These are phyloP conservation scores for Cettia cetti DNA, from an alignment of 2,113 vertebrate genomes.

Conservation along the genomic window DNA sequence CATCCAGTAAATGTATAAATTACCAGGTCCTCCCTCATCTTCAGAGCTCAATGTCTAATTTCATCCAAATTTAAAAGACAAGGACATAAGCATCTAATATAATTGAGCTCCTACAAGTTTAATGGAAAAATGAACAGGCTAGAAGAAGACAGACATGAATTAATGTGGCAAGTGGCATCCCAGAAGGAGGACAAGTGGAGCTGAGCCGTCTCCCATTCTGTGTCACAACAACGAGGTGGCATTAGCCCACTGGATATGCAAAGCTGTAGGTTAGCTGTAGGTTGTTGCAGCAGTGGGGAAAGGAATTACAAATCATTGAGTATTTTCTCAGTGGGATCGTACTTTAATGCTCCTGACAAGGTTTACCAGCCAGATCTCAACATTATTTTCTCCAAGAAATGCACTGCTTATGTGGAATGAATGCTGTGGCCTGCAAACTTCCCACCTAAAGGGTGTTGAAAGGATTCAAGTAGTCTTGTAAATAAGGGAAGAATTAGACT, in stretches of 20 bases:
- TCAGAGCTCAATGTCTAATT: not conserved
- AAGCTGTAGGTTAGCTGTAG: not conserved
- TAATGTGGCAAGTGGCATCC: not conserved
- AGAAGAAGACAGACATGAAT: not conserved
- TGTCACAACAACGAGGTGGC: not conserved
- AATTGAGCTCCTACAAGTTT: not conserved
- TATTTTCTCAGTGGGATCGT: not conserved
- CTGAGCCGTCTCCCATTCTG: not conserved
- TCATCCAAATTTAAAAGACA: not conserved
- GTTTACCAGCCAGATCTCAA: not conserved
- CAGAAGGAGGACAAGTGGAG: not conserved
- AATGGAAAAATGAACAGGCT: not conserved
- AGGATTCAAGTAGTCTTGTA: not conserved
- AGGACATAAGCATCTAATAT: not conserved
- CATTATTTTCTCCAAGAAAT: not conserved
- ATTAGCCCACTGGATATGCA: not conserved
- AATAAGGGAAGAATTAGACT: not conserved
- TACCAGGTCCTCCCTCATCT: not conserved
- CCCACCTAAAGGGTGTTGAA: not conserved
- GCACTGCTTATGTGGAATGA: not conserved
- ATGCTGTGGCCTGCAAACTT: not conserved
- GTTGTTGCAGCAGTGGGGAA: not conserved
- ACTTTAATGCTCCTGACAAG: not conserved
- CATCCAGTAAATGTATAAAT: not conserved
- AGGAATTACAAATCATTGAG: not conserved